Base-by-base conservation (phyloP, 2,888 invertebrate species). In the Catocala nupta region DNA sequence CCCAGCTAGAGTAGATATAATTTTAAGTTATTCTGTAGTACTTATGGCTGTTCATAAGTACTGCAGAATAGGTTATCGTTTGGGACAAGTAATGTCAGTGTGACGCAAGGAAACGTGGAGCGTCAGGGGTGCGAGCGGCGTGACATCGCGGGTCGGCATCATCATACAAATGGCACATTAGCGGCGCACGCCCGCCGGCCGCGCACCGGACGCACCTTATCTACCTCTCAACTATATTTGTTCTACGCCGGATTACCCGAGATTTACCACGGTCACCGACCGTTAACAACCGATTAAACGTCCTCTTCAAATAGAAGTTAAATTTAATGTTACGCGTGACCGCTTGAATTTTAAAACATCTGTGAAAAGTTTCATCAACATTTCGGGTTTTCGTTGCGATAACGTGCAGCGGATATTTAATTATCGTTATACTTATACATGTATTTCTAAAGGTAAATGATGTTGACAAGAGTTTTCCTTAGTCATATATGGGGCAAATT, bases 101-200 rank as follows among this genome's bases (percentile, higher is more conserved):
- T 77, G 79, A 81, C 75, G 78, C 73, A 71, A 81, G 83, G 77
- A 83, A 83, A 83, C 87, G 83, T 83, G 75, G 78, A 74, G 72
- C 78, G 73, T 68, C 67, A 75, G 77, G 81, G 70, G 74, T 73
- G 58, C 64, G 65, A 50, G 36, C 9, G 36, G 36, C 36, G 36
- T 7, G 36, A 65, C 72, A 77, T 71, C 75, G 79, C 71, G 74
- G 72, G 75, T 78, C 74, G 77, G 77, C 91, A 93, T 93, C 93
- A 92, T 83, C 94, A 94, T 94, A 94, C 89, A 94, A 94, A 94
- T 94, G 91, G 94, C 82, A 82, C 92, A 93, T 93, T 94, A 93
- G 83, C 87, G 83, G 82, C 85, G 86, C 83, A 83, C 81, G 81
- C 77, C 81, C 81, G 70, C 68, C 60, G 67, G 62, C 67, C 71